These are phyloP conservation scores for Phymastichus coffea DNA, from an alignment of 1,140 invertebrate genomes.

Conservation along the genomic window DNA sequence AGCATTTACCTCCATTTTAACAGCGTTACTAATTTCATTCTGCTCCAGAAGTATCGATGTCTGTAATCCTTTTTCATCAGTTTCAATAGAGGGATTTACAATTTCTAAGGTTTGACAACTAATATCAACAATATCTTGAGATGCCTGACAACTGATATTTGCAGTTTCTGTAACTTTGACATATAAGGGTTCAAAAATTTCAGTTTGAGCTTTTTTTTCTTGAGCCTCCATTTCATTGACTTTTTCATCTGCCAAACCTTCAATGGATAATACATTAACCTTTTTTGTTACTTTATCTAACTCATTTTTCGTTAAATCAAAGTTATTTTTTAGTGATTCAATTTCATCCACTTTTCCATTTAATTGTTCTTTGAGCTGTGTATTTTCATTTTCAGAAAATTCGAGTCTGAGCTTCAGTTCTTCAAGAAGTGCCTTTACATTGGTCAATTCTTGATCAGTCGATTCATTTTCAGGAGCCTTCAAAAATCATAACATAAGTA, in stretches of 20 bases:
- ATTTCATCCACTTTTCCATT: constrained; percentile 29
- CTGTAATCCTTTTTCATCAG: constrained; percentile 21
- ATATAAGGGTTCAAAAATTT: too few species aligned
- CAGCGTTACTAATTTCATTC: constrained; percentile 15
- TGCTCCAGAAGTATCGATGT: constrained; percentile 12
- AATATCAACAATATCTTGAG: constrained; percentile 2
- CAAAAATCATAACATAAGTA: not conserved
- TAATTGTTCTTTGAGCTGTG: constrained; percentile 29
- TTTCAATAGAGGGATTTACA: not conserved
- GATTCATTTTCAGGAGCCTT: not conserved
- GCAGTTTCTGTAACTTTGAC: too few species aligned
- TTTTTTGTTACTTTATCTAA: constrained; percentile 21
- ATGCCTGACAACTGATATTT: not conserved
- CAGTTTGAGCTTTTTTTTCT: constrained; percentile 11
- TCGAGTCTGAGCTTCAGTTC: constrained; percentile 8
- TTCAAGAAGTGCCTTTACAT: constrained; percentile 8
- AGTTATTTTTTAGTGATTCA: constrained; percentile 28
- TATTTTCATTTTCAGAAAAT: constrained; percentile 23
- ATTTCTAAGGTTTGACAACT: constrained; percentile 18
- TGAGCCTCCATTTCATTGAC: too few species aligned
- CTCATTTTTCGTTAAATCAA: constrained; percentile 30
- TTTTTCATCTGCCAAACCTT: not conserved
- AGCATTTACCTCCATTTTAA: constrained; percentile 20
- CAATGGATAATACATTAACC: constrained; percentile 18
- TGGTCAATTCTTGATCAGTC: not conserved